phyloP scores from a whole-genome alignment of 2,797 vertebrate genomes.

The Harpagifer antarcticus region DNA sequence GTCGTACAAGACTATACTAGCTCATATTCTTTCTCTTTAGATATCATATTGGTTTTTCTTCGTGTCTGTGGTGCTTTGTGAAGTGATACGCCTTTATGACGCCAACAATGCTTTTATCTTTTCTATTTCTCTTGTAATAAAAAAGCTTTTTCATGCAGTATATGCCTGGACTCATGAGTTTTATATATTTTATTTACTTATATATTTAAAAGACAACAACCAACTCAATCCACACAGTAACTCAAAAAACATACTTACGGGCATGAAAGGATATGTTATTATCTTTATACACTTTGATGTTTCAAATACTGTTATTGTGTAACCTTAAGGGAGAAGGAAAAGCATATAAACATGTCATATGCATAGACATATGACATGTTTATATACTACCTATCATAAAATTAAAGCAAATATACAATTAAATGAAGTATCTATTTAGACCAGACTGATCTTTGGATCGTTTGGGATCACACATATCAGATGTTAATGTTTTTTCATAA shows the following conservation, averaged over 20 bases:
- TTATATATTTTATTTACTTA: no score
- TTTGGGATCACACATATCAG: not conserved
- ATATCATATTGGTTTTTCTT: slow-evolving; percentile 50
- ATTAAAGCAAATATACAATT: not conserved
- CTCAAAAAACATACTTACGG: no score
- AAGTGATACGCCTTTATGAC: slow-evolving; percentile 74
- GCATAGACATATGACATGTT: no score
- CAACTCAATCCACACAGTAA: no score
- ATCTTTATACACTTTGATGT: no score
- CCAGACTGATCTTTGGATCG: slow-evolving; percentile 8
- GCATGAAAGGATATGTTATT: no score
- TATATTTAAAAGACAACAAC: no score
- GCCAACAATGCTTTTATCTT: slow-evolving; percentile 83
- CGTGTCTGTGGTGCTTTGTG: slow-evolving; percentile 80
- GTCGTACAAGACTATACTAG: slow-evolving; percentile 50
- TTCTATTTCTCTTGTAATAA: slow-evolving; percentile 84
- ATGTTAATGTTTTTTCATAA: not conserved
- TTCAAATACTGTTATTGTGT: no score
- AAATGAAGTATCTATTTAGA: not conserved
- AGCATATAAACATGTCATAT: no score
- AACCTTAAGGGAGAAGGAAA: no score
- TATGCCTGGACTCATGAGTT: slow-evolving; percentile 30
- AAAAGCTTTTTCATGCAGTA: slow-evolving; percentile 76
- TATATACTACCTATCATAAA: not conserved
- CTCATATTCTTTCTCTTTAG: slow-evolving; percentile 40